phyloP scores from a whole-genome alignment of 2,113 vertebrate species.

The Nesospiza acunhae region DNA sequence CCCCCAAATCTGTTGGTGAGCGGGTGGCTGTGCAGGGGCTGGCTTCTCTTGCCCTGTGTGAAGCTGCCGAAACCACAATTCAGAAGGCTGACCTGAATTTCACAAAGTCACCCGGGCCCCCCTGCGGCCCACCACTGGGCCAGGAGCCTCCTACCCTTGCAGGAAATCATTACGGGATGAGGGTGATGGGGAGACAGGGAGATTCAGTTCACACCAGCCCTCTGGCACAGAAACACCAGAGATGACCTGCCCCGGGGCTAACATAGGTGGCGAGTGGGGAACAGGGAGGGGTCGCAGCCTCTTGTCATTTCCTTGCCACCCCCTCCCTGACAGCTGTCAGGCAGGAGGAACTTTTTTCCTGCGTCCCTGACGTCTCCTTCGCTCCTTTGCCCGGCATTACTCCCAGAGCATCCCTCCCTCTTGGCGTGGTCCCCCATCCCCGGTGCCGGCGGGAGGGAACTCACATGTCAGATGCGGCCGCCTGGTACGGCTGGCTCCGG shows the following conservation, averaged over 20 bases:
- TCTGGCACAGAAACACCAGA: not conserved
- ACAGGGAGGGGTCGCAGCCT: not conserved
- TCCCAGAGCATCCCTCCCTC: slow-evolving; percentile 14
- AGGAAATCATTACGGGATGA: not conserved
- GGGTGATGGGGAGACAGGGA: not conserved
- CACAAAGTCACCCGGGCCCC: not conserved
- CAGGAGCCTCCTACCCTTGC: not conserved
- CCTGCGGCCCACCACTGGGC: not conserved
- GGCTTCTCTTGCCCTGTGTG: not conserved
- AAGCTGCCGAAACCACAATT: rapidly evolving
- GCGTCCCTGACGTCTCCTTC: not conserved
- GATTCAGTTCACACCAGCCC: not conserved
- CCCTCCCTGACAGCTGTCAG: not conserved
- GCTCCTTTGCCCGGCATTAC: not conserved
- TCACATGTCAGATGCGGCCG: slow-evolving; percentile 86
- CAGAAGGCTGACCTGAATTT: not conserved
- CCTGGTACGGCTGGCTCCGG: slow-evolving; percentile 89
- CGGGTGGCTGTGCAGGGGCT: not conserved
- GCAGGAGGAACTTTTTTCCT: not conserved
- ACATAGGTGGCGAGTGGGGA: not conserved
- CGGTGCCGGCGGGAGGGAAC: slow-evolving; percentile 42
- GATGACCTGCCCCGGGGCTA: not conserved
- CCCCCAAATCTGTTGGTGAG: not conserved
- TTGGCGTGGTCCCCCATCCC: not conserved
- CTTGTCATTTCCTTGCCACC: not conserved